Conservation (phyloP, 2,888 invertebrate species). For the Sarcophaga rosellei region DNA sequence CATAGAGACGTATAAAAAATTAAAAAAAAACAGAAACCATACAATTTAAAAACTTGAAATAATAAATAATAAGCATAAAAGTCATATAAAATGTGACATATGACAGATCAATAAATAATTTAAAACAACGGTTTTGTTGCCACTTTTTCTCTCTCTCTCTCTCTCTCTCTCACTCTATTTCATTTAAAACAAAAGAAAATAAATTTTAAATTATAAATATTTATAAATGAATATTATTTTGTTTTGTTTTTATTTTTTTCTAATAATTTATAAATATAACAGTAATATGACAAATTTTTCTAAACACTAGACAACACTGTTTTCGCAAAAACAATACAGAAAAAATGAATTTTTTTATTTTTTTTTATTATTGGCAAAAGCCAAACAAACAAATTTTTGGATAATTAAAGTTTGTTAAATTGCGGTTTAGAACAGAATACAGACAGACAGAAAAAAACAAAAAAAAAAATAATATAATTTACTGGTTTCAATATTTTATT, state of each 20-base stretch:
- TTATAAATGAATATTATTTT: slow-evolving; percentile 18
- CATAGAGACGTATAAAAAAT: neutral
- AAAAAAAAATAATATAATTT: slow-evolving; percentile 32
- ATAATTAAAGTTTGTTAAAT: slow-evolving; percentile 49
- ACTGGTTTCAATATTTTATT: neutral
- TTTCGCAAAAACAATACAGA: no score
- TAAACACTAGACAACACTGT: slow-evolving; percentile 26
- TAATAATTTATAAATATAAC: slow-evolving; percentile 38
- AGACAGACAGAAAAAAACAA: neutral
- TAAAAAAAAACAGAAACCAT: neutral
- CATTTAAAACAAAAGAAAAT: neutral
- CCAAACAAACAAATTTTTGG: slow-evolving; percentile 9
- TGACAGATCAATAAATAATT: slow-evolving; percentile 64
- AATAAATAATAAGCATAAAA: slow-evolving; percentile 47
- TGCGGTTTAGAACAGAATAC: slow-evolving; percentile 32
- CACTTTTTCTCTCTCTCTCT: no score
- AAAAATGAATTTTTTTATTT: no score
- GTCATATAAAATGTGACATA: slow-evolving; percentile 46
- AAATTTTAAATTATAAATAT: slow-evolving; percentile 38
- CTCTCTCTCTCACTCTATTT: no score
- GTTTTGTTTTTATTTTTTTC: neutral
- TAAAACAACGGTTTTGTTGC: slow-evolving; percentile 20
- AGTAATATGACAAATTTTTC: slow-evolving; percentile 57
- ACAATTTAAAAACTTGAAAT: neutral
- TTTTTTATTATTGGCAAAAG: neutral